Evolutionary conservation across 1,140 invertebrate species (phyloP).

Genomic region (Drosophila kepulauana): DNA sequence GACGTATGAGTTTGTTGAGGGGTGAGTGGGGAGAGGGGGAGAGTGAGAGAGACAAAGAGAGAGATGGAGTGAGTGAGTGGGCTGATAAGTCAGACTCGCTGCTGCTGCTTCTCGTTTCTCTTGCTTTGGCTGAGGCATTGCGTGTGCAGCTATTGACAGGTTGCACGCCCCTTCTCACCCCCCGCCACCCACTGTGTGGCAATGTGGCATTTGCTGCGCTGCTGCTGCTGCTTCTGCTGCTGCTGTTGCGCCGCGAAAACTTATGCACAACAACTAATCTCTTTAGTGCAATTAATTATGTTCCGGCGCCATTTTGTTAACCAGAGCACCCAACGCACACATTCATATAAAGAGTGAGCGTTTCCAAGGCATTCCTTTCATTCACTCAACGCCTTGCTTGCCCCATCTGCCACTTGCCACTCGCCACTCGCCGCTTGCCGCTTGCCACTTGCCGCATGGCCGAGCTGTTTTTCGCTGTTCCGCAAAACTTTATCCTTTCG

Average conservation of each 20-base stretch:
- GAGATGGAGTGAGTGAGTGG: neutral
- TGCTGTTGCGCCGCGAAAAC: conserved; percentile 31
- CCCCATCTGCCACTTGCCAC: neutral
- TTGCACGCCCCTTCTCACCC: neutral
- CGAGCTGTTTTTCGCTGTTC: conserved; percentile 28
- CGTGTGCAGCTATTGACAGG: conserved; percentile 45
- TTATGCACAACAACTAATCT: conserved; percentile 61
- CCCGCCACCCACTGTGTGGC: neutral
- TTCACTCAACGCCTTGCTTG: neutral
- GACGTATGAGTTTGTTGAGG: neutral
- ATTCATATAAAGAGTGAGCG: conserved; percentile 4
- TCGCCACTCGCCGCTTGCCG: neutral
- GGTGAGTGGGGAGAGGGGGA: too few species aligned
- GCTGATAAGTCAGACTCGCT: conserved; percentile 22
- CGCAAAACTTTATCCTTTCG: conserved; percentile 53
- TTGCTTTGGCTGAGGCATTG: conserved; percentile 11
- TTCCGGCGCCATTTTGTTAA: conserved; percentile 59
- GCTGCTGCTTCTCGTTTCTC: neutral
- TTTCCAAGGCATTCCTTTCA: conserved; percentile 20
- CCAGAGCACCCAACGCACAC: conserved; percentile 2
- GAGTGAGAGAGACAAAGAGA: neutral
- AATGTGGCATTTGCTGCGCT: conserved; percentile 7
- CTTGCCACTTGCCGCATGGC: neutral
- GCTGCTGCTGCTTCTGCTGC: neutral
- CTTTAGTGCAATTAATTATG: conserved; percentile 68